Conservation (phyloP, 2,888 invertebrate genomes). For the Escarpia spicata region DNA sequence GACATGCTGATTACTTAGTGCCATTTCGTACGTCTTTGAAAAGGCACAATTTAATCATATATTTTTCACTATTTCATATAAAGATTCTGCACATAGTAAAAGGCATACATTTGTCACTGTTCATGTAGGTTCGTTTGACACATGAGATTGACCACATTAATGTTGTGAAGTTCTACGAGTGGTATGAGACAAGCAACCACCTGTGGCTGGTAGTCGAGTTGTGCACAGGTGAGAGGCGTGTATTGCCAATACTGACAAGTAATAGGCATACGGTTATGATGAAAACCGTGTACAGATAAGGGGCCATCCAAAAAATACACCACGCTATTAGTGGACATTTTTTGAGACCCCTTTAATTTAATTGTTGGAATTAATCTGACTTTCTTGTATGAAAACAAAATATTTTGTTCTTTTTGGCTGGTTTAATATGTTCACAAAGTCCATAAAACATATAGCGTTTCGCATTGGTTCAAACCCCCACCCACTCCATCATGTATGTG, state of each 20-base stretch:
- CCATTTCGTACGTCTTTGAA: background rate
- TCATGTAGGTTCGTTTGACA: constrained; percentile 62
- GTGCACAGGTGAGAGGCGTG: constrained; percentile 56
- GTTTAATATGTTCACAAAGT: too few species aligned
- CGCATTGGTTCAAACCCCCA: too few species aligned
- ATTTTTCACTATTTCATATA: background rate
- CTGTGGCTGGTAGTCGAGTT: constrained; percentile 66
- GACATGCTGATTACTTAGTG: background rate
- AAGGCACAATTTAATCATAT: background rate
- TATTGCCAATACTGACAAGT: background rate
- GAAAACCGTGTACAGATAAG: too few species aligned
- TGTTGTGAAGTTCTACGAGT: constrained; percentile 65
- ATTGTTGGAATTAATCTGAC: too few species aligned
- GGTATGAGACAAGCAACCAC: constrained; percentile 67
- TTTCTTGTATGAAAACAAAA: too few species aligned
- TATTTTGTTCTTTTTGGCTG: too few species aligned
- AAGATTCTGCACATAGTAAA: background rate
- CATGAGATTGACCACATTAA: constrained; percentile 64
- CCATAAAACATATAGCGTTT: too few species aligned
- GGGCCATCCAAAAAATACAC: too few species aligned
- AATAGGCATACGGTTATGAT: too few species aligned
- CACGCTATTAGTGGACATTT: too few species aligned
- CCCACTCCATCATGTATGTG: too few species aligned
- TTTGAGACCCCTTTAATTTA: too few species aligned
- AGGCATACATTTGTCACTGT: background rate